Conservation (phyloP, 2,888 invertebrate species). For the Pristionchus mayeri region DNA sequence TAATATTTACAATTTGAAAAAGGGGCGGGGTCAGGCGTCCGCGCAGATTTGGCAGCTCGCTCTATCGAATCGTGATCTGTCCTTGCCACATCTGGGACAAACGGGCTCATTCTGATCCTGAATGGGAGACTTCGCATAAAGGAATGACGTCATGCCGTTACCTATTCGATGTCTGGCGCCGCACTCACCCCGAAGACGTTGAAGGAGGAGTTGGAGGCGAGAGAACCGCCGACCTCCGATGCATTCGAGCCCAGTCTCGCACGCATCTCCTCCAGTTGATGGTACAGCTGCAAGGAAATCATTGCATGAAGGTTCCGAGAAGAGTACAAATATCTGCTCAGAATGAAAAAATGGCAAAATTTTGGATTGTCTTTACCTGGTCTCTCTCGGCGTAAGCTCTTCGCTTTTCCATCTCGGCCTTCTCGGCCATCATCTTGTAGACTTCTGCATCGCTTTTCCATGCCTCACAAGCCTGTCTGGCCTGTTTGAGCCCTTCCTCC, state of each 20-base stretch:
- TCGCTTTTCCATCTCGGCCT: conserved; percentile 58
- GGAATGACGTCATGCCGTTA: background rate
- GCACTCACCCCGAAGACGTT: conserved; percentile 46
- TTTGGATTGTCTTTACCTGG: conserved; percentile 45
- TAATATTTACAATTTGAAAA: conserved; percentile 1
- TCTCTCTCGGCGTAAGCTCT: conserved; percentile 56
- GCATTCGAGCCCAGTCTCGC: conserved; percentile 27
- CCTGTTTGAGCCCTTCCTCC: conserved; percentile 63
- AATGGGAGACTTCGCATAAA: background rate
- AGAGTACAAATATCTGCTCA: no score
- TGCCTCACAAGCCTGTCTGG: conserved; percentile 55
- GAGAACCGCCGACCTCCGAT: conserved; percentile 3
- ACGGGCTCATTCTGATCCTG: conserved; percentile 58
- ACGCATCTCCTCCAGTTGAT: conserved; percentile 46
- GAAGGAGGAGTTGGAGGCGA: conserved; percentile 15
- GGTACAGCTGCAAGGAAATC: background rate
- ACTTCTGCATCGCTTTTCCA: conserved; percentile 52
- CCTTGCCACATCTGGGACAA: conserved; percentile 66
- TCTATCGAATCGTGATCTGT: conserved; percentile 55
- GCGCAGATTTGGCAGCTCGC: conserved; percentile 53
- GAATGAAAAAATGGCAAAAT: no score
- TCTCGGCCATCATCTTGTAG: conserved; percentile 53
- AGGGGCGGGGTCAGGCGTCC: background rate
- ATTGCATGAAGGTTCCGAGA: no score
- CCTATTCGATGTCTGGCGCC: background rate